Base-by-base conservation (phyloP, 2,888 invertebrate species). In the Amphimallon solstitiale region DNA sequence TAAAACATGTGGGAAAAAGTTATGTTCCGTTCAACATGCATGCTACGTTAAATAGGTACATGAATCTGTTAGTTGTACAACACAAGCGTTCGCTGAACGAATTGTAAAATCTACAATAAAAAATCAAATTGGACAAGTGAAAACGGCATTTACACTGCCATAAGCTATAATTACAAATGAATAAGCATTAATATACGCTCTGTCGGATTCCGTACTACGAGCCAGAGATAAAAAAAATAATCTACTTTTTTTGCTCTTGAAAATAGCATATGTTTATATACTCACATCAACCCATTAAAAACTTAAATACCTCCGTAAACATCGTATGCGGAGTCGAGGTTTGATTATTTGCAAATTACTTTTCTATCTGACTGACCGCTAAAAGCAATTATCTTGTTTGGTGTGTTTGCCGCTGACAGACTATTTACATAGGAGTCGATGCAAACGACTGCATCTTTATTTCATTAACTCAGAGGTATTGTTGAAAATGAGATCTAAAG, bases 301-400 rank as follows among this genome's bases (percentile, higher is more conserved):
- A 29, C 29, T 29, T 29, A 29, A 29, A 29, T 29, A 29, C 29
- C 29, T 29, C 5, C 29, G 29, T 29, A 29, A 29, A 29, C 29
- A 29, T 29, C 29, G 3, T 29, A 29, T 29, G 29, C 29, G 29
- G 9, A 29, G 23, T 34, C 5, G 40, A 56, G 23, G 43, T 43
- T 59, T 43, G 38, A 59, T 59, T 45, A 45, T 43, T 59, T 59
- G 43, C 29, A 59, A 59, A 59, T 59, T 59, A 59, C 56, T 59
- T 59, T 59, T 59, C 56, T 15, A 43, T 59, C 56, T 45, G 56
- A 29, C 43, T 15, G 45, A 59, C 56, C 56, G 45, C 56, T 59
- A 59, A 59, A 59, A 59, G 38, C 56, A 59, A 59, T 59, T 59
- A 59, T 59, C 56, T 59, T 38, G 54, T 54, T 54, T 38, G 38